Base-by-base conservation (phyloP, 2,888 invertebrate species). In the Tridacna crocea region DNA sequence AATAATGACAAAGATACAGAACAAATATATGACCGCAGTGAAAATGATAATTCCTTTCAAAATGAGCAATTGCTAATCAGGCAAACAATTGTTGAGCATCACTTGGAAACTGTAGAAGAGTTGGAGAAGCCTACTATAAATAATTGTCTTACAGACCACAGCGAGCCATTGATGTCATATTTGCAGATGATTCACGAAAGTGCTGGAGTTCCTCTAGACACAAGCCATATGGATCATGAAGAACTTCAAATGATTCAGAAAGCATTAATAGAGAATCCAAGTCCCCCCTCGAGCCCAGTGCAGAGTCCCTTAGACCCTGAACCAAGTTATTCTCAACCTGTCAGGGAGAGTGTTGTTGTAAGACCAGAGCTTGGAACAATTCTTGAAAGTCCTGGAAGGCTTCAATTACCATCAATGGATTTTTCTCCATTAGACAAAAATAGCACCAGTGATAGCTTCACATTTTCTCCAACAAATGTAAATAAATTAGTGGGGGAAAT, bases 221-320 rank as follows among this genome's bases (percentile, higher is more conserved):
- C 82, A 66, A 80, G 80, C 78, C 82, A 84, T 65, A 48, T 86
- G 13, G 83, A 84, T 73, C 70, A 65, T 65, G 86, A 86, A 48
- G 86, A 86, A 51, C 78, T 86, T 78, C 66, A 68, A 26, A 84
- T 84, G 83, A 86, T 86, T 48, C 86, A 86, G 63, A 82, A 74
- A 61, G 86, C 78, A 2, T 66, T 86, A 13, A 82, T 75, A 55
- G 86, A 86, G 58, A 86, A 86, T 63, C 86, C 83, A 36, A 80
- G 82, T 72, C 65, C 75, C 4, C 80, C 79, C 51, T 75, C 83
- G 26, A 66, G 48, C 13, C 63, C 66, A 26, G 15, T 17, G 36
- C 60, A 46, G 46, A 72, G 27, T 17, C 27, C 47, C 17, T 46
- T 70, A 13, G 48, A 70, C 19, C 13, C 10, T 11, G 61, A 61